Base-by-base conservation (phyloP, 2,888 invertebrate genomes). In the Ophion costatus region DNA sequence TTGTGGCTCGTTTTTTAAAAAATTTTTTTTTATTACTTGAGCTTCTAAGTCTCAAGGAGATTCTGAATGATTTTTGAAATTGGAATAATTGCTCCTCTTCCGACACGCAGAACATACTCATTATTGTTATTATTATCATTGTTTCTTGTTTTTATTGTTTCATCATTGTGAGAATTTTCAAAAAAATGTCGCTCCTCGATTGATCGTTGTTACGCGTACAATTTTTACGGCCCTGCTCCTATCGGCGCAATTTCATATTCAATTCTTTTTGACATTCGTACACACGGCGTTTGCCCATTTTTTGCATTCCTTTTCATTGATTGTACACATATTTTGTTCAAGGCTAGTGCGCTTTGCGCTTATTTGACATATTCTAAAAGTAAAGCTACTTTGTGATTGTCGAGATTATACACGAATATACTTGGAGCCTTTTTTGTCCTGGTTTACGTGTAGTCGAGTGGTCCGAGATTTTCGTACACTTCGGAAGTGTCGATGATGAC, bases 371-470 rank as follows among this genome's bases (percentile, higher is more conserved):
- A 57, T 79, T 85, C 82, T 85, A 85, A 80, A 82, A 80, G 82
- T 85, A 85, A 82, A 82, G 70, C 75, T 82, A 85, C 76, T 79
- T 80, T 64, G 84, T 82, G 84, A 85, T 85, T 85, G 84, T 85
- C 84, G 79, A 82, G 70, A 85, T 57, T 56, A 56, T 79, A 85
- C 76, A 79, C 42, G 70, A 70, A 51, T 63, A 51, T 38, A 63
- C 11, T 73, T 45, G 59, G 17, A 83, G 38, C 57, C 51, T 59
- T 22, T 22, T 20, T 20, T 2, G 20, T 59, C 10, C 59, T 74
- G 14, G 24, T 75, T 51, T 6, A 51, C 45, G 45, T n/a, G 63
- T 33, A 75, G 4, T 51, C 17, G 38, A 14, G 63, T 75, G 75
- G 75, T 83, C 80, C 75, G 59, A 71, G 70, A 59, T 64, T 79